These are phyloP conservation scores for Bursaphelenchus mucronatus DNA, from an alignment of 1,140 invertebrate genomes.

Conservation along the genomic window DNA sequence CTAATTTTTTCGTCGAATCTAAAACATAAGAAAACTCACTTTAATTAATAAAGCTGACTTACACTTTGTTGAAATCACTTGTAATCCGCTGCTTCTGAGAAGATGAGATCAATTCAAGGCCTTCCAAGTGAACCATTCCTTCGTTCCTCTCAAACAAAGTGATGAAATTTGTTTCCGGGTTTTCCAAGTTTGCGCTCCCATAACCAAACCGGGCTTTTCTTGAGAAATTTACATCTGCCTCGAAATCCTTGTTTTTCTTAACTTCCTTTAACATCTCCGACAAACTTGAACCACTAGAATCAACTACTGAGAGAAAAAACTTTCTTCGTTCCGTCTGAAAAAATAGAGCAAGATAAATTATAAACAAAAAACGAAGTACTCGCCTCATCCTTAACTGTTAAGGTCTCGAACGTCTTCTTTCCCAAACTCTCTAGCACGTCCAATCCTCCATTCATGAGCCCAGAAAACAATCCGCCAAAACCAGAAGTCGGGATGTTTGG, in stretches of 20 bases:
- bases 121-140: slow-evolving; percentile 46
- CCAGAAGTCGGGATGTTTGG: background rate
- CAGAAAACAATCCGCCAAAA: slow-evolving; percentile 50
- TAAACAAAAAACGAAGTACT: slow-evolving; percentile 5
- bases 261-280: slow-evolving; percentile 45
- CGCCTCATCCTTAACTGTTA: slow-evolving; percentile 46
- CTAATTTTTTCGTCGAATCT: slow-evolving; percentile 39
- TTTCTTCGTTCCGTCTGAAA: slow-evolving; percentile 24
- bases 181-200: slow-evolving; percentile 25
- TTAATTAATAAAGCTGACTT: slow-evolving; percentile 20
- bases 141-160: slow-evolving; percentile 37
- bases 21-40: slow-evolving; percentile 9
- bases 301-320: slow-evolving; percentile 27
- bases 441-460: slow-evolving; percentile 41
- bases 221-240: background rate
- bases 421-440: slow-evolving; percentile 48
- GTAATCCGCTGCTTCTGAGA: slow-evolving; percentile 22
- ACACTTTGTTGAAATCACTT: slow-evolving; percentile 12
- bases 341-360: background rate
- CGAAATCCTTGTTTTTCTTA: slow-evolving; percentile 9
- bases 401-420: slow-evolving; percentile 54
- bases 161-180: slow-evolving; percentile 30
- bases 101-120: slow-evolving; percentile 37
- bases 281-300: slow-evolving; percentile 30
- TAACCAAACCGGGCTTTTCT: slow-evolving; percentile 24